Percentiles rank a stretch among this genome's conserved stretches.
Evolutionary conservation across 2,797 vertebrate genomes (phyloP).

Genomic region (Sphenodon punctatus): DNA sequence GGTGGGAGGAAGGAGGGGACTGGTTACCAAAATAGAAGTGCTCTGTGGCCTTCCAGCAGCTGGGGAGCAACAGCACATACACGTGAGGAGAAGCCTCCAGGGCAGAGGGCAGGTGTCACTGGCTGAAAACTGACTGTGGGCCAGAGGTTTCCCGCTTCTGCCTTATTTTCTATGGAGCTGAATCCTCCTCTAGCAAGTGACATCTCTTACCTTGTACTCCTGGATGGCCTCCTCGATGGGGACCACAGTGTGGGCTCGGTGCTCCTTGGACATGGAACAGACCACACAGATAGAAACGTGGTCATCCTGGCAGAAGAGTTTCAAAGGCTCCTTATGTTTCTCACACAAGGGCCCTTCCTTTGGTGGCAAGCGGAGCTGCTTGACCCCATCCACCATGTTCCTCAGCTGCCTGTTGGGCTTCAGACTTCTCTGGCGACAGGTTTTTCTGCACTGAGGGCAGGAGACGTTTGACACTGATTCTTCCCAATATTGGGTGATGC

Average conservation of each 20-base stretch:
- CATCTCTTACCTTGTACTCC: not conserved
- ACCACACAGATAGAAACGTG: not conserved
- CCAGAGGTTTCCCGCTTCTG: too few relatives aligned
- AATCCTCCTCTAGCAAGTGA: too few relatives aligned
- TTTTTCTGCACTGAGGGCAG: not conserved
- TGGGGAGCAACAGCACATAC: too few relatives aligned
- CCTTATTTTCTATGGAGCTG: too few relatives aligned
- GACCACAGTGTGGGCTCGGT: not conserved
- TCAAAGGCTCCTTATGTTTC: not conserved
- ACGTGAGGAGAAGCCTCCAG: too few relatives aligned
- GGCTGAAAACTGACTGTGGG: too few relatives aligned
- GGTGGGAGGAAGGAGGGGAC: too few relatives aligned
- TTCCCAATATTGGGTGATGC: not conserved
- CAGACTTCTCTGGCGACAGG: not conserved
- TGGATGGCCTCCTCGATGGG: not conserved
- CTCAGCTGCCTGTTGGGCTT: not conserved
- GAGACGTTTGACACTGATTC: not conserved
- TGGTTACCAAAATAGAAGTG: too few relatives aligned
- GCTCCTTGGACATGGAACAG: not conserved
- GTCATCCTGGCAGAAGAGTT: constrained; percentile 2
- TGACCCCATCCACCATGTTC: not conserved
- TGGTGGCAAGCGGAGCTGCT: not conserved
- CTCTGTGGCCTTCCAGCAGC: too few relatives aligned
- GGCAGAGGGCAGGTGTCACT: too few relatives aligned
- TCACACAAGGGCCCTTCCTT: not conserved